Conservation (phyloP, 2,888 invertebrate genomes). For the Melangyna quadrimaculata region DNA sequence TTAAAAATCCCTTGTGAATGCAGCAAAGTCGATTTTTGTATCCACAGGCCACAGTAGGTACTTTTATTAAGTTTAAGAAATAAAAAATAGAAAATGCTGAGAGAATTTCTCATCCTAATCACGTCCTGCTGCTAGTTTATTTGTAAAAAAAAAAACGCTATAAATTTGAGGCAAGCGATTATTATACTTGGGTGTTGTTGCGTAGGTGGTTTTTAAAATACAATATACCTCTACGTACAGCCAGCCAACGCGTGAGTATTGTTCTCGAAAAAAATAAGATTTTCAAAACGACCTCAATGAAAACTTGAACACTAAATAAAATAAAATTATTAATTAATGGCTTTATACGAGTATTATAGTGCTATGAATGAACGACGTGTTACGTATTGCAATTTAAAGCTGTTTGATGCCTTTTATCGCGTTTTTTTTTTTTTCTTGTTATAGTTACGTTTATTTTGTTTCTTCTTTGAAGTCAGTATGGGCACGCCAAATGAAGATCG, state of each 20-base stretch:
- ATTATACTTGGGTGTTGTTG: not conserved
- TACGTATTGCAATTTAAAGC: not conserved
- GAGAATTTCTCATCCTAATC: constrained; percentile 8
- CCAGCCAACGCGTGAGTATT: not conserved
- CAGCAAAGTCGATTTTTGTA: constrained; percentile 1
- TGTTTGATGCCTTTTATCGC: not conserved
- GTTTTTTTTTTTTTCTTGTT: not conserved
- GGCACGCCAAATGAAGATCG: not conserved
- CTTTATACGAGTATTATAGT: no score
- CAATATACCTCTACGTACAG: no score
- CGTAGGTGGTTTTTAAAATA: not conserved
- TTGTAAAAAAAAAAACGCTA: not conserved
- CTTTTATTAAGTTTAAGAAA: not conserved
- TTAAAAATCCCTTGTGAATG: constrained; percentile 21
- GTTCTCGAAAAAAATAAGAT: not conserved
- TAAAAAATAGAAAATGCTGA: not conserved
- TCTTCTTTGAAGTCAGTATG: not conserved
- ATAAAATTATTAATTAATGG: not conserved
- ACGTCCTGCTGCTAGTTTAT: not conserved
- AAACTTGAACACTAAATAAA: not conserved
- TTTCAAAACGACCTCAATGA: constrained; percentile 1
- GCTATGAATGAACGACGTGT: not conserved
- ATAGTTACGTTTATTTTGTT: not conserved
- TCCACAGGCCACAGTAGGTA: not conserved
- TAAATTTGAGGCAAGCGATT: not conserved